These are phyloP conservation scores for Chloroceryle aenea DNA, from an alignment of 2,113 vertebrate species.

Conservation along the genomic window DNA sequence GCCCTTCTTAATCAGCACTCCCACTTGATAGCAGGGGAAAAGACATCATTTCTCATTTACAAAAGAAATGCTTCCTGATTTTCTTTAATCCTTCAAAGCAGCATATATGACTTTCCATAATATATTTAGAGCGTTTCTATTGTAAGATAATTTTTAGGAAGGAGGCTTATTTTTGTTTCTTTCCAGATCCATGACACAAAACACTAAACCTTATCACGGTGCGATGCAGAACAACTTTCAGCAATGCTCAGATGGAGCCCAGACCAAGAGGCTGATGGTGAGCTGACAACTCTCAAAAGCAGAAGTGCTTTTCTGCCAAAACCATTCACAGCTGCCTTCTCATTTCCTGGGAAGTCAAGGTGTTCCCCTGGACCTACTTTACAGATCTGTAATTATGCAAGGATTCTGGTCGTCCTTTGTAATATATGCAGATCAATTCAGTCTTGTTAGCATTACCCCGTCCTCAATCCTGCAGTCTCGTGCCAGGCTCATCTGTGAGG, in stretches of 20 bases:
- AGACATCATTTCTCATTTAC: background rate
- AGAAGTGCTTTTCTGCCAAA: background rate
- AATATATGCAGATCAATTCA: conserved; percentile 44
- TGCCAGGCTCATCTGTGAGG: conserved; percentile 54
- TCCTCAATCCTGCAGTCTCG: background rate
- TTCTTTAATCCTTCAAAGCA: background rate
- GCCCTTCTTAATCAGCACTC: background rate
- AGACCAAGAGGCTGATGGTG: background rate
- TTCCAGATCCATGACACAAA: background rate
- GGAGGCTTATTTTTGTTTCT: background rate
- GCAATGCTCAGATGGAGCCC: background rate
- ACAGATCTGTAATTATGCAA: background rate
- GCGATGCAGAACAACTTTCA: background rate
- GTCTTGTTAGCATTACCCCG: background rate
- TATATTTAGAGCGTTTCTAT: background rate
- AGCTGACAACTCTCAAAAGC: background rate
- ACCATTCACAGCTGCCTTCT: conserved; percentile 25
- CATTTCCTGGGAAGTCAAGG: conserved; percentile 47
- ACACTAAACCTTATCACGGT: background rate
- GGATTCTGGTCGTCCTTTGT: background rate
- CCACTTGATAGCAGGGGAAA: background rate
- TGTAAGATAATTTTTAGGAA: background rate
- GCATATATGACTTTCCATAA: background rate
- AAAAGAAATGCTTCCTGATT: fast-evolving
- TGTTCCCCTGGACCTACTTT: conserved; percentile 50